Base-by-base conservation (phyloP, 23 tunicate genomes). In the Halocynthia aurantium region DNA sequence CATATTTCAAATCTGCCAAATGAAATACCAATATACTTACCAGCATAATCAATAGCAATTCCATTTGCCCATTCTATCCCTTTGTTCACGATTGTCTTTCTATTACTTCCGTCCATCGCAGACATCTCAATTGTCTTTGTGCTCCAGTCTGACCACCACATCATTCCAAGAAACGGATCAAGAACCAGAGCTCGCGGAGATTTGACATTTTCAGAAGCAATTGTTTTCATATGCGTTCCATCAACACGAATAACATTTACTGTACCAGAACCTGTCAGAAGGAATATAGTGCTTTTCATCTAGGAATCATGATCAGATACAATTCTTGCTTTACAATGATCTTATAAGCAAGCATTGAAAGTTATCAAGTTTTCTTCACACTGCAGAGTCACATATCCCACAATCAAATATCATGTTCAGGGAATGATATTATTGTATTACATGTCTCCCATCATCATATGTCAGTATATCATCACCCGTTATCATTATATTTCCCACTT, bases 91-190 rank as follows among this genome's bases (percentile, higher is more conserved):
- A 88, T 83, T 9, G 78, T 73, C 57, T 79, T 53, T 67, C 95
- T 70, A 8, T 63, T 57, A 44, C 51, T 78, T 7, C 95, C 95
- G 11, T 88, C 95, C 95, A 88, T 83, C 12, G 53, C 57, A 18
- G 95, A 80, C 57, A 49, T 67, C 61, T 88, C 95, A 11, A 88
- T 88, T 52, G 95, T 88, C 15, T 74, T 65, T 60, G 66, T 78
- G 31, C 72, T 86, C 95, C 95, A 88, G 58, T 88, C 95, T 19
- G 95, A 62, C 95, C 95, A 88, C 95, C 95, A 88, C 88, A 88
- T 83, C 58, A 52, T 66, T 7, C 95, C 95, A 22, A 81, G 20
- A 21, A 50, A 19, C 7, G 86, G 84, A 53, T 88, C 77, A 7
- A 88, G 4, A 21, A 82, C 77, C 53, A 88, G 19, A 40, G 81